Evolutionary conservation across 2,113 vertebrate species (phyloP), one percentile per base, ranked within the genome.

Genomic region (Esox niger): DNA sequence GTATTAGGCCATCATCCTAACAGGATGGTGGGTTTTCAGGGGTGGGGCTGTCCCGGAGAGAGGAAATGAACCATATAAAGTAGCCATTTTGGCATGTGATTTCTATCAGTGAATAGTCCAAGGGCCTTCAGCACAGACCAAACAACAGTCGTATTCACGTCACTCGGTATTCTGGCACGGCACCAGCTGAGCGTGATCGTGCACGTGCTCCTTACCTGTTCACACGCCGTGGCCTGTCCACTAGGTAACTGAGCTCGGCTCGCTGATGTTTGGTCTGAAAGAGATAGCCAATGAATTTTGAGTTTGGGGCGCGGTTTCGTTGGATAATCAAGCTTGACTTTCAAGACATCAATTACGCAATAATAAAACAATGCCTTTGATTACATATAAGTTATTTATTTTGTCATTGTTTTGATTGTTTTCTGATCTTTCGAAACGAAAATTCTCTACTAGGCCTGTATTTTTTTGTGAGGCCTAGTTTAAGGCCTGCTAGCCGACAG

Each of bases 181-280:
- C 56, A 17, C 38, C 56, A 6, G 6, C 7, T 55, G 3, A 7
- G 3, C 6, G 52, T 21, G n/a, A 46, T 52, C 23, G 46, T 43
- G 38, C 38, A 15, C 38, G 13, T 43, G 64, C 35, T 46, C 15
- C 91, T 87, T 94, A 99, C 97, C 97, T 99, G 95, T 99, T 98
- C 74, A 98, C 97, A 64, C 96, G 95, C 75, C 96, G 92, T 61
- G 96, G 96, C 92, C 96, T 94, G 89, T 99, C 97, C 75, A 96
- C 95, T 88, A 99, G 94, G 88, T 98, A 99, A 92, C 94, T 97
- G 91, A 99, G 95, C 81, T 99, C 97, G 80, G 93, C 91, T 87
- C 97, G 90, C 88, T 97, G 97, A 83, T 98, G 96, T 91, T 98
- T 99, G 60, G 91, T 94, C 97, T 99, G 92, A 87, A 91, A 93